Evolutionary conservation across 2,797 vertebrate species (phyloP).

Genomic region (Dendrocincla fuliginosa): DNA sequence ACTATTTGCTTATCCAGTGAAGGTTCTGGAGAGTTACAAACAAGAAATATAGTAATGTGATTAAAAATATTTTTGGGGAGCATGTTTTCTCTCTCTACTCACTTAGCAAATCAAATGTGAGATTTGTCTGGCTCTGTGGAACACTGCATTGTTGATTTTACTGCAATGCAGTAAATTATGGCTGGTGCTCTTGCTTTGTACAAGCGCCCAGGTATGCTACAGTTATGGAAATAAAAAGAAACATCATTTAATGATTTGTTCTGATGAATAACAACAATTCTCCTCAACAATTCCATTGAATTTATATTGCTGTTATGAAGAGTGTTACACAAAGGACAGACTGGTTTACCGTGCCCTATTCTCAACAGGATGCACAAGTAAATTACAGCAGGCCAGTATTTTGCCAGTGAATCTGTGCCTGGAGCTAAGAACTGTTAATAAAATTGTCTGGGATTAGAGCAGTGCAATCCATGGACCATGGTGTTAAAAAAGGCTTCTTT

Average conservation of each 20-base stretch:
- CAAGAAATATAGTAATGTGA: not conserved
- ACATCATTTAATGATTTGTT: not conserved
- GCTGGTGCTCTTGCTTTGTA: not conserved
- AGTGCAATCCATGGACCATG: not conserved
- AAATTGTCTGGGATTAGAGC: not conserved
- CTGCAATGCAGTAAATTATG: slow-evolving; percentile 43
- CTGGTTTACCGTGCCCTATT: not conserved
- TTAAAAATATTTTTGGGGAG: not conserved
- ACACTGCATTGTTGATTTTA: slow-evolving; percentile 30
- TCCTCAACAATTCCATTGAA: not conserved
- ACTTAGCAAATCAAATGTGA: not conserved
- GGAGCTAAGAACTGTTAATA: not conserved
- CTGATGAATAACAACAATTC: not conserved
- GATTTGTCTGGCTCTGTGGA: not conserved
- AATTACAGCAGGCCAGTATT: not conserved
- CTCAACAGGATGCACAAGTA: not conserved
- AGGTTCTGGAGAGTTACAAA: not conserved
- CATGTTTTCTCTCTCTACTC: not conserved
- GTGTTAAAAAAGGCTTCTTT: not conserved
- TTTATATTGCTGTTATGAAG: not conserved
- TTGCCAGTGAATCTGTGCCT: not conserved
- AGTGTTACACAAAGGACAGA: not conserved
- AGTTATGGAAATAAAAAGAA: not conserved
- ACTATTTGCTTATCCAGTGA: not conserved
- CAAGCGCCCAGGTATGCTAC: not conserved